Evolutionary conservation across 2,797 vertebrate genomes (phyloP).

Genomic region (Pogoniulus pusillus): DNA sequence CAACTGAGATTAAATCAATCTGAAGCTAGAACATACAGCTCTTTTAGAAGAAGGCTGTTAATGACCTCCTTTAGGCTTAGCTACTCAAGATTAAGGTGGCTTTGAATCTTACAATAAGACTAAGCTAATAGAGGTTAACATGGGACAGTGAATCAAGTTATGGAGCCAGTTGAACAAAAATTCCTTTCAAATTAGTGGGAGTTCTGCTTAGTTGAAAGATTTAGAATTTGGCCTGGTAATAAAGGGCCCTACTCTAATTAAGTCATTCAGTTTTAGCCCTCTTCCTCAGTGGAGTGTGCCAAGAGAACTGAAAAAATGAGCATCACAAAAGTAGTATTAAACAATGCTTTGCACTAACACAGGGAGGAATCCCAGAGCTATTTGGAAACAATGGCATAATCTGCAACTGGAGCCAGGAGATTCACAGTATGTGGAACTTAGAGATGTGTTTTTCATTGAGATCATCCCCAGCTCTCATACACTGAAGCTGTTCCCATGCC

Average conservation of each 20-base stretch:
- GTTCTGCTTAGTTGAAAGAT: constrained; percentile 30
- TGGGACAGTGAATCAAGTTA: constrained; percentile 33
- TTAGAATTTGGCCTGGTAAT: constrained; percentile 30
- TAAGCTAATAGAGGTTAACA: constrained; percentile 14
- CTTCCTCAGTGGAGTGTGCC: constrained; percentile 2
- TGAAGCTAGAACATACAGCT: background rate
- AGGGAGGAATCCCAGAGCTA: background rate
- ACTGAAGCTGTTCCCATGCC: background rate
- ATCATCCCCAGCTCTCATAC: background rate
- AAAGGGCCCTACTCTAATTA: constrained; percentile 23
- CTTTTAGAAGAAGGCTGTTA: background rate
- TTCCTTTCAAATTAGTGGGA: constrained; percentile 32
- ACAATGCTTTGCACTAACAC: constrained; percentile 33
- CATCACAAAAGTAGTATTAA: constrained; percentile 7
- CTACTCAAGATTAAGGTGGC: background rate
- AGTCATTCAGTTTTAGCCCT: constrained; percentile 48
- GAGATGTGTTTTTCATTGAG: background rate
- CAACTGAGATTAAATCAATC: background rate
- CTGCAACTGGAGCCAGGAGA: background rate
- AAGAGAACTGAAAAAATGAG: constrained; percentile 25
- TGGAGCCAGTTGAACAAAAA: constrained; percentile 36
- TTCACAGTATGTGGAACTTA: background rate
- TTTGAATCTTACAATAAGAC: background rate
- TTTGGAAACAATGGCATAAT: constrained; percentile 42
- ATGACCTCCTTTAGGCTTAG: background rate